Percentiles rank a stretch among this genome's conserved stretches.
These are phyloP conservation scores for Misgurnus mizolepis DNA, from an alignment of 2,113 vertebrate species.

Conservation along the genomic window DNA sequence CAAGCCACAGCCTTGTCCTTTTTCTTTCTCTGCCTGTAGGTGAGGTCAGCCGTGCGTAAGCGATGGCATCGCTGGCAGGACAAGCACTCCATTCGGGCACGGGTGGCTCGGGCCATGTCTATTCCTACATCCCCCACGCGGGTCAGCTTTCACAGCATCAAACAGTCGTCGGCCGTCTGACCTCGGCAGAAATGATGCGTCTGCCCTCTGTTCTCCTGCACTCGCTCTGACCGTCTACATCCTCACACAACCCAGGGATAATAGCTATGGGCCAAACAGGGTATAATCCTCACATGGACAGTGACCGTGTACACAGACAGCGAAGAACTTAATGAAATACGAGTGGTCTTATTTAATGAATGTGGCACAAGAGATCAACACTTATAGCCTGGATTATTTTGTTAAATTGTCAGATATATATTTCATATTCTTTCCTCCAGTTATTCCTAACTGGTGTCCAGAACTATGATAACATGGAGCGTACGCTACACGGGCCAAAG, in stretches of 20 bases:
- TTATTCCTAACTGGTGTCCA: constrained; percentile 21
- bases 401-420: constrained; percentile 25
- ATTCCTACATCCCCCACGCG: constrained; percentile 94
- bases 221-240: constrained; percentile 3
- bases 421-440: constrained; percentile 14
- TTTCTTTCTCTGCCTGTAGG: constrained; percentile 68
- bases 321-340: background rate
- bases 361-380: background rate
- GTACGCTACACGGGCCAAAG: background rate
- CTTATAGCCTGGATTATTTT: constrained; percentile 1
- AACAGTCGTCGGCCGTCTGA: constrained; percentile 78
- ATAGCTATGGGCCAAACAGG: constrained; percentile 54
- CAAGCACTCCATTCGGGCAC: constrained; percentile 87
- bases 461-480: constrained; percentile 10
- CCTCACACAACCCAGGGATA: constrained; percentile 45
- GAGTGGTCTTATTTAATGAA: constrained; percentile 8
- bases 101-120: constrained; percentile 92
- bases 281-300: constrained; percentile 31
- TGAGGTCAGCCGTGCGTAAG: constrained; percentile 89
- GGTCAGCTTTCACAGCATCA: constrained; percentile 98
- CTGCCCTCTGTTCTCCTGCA: background rate
- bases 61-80: constrained; percentile 97
- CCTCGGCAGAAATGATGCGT: background rate
- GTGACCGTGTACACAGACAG: background rate
- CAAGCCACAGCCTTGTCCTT: too few relatives aligned